Conservation (phyloP, 2,888 invertebrate genomes). For the Machimus atricapillus region DNA sequence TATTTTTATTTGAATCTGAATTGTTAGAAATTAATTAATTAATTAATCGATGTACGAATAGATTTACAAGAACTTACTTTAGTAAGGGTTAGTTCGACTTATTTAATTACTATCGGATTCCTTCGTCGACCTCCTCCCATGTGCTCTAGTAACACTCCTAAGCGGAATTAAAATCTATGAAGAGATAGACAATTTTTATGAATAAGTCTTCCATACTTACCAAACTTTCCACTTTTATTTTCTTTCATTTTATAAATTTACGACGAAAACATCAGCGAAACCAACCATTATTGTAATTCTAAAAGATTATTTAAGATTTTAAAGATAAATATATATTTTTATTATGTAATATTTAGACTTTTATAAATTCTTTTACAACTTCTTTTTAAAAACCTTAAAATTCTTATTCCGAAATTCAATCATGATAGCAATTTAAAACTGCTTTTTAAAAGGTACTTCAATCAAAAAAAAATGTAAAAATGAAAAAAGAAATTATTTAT, state of each 20-base stretch:
- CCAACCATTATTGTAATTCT: neutral
- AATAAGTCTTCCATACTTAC: neutral
- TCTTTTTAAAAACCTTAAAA: constrained; percentile 30
- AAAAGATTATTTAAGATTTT: neutral
- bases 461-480: constrained; percentile 46
- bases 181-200: neutral
- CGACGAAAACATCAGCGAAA: neutral
- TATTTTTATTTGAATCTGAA: too few species aligned
- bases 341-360: constrained; percentile 23
- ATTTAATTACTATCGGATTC: neutral
- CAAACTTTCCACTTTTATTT: neutral
- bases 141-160: neutral
- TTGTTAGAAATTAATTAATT: too few species aligned
- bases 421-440: constrained; percentile 59
- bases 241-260: neutral
- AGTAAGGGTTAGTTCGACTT: neutral
- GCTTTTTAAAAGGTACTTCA: constrained; percentile 60
- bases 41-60: too few species aligned
- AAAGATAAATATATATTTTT: constrained; percentile 40
- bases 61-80: neutral
- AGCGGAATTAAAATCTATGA: neutral
- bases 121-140: neutral
- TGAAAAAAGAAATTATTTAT: neutral
- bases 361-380: constrained; percentile 37
- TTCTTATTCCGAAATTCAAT: constrained; percentile 41